Base-by-base conservation (phyloP, 2,888 invertebrate genomes). In the Drosophila tripunctata region DNA sequence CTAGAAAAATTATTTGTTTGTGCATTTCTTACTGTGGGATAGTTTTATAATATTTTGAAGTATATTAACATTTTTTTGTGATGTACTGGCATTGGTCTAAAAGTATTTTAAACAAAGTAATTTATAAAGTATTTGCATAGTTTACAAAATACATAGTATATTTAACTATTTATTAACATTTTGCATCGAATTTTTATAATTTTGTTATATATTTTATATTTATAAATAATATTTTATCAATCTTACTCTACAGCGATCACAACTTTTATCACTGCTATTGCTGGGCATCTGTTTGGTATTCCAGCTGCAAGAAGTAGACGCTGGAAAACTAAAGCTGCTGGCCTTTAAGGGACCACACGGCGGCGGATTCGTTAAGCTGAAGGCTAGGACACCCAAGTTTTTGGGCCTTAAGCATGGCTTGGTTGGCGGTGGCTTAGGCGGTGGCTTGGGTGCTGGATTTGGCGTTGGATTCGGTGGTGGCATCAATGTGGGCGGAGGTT, bases 331-430 rank as follows among this genome's bases (percentile, higher is more conserved):
- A 0, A 89, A 89, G 33, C 55, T 89, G 1, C 36, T 90, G 4
- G 89, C 81, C 8, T 75, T 85, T 12, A 90, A 89, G 17, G 76
- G 89, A 5, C 90, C 89, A 1, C 84, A 68, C 55, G 75, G 51
- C 55, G 75, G 51, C 4, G 89, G 83, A 0, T 89, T 89, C 55
- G 50, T 84, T 5, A 78, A 74, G 3, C 38, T 89, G 12, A 89
- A 89, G 69, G 84, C 67, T 5, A 80, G 79, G n/a, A 61, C 70
- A 1, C 89, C 89, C 0, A 89, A 89, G 47, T 27, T 90, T 8
- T 50, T 89, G 30, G 90, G 89, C 0, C 70, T 89, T 0, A 90
- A 89, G 48, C 82, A 85, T 56, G 85, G 62, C 1, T 62, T 86
- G 2, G 69, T 66, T 15, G 74, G 73, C 8, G 75, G 76, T 8